These are phyloP conservation scores for Eretmochelys imbricata DNA, from an alignment of 2,113 vertebrate genomes.

Conservation along the genomic window DNA sequence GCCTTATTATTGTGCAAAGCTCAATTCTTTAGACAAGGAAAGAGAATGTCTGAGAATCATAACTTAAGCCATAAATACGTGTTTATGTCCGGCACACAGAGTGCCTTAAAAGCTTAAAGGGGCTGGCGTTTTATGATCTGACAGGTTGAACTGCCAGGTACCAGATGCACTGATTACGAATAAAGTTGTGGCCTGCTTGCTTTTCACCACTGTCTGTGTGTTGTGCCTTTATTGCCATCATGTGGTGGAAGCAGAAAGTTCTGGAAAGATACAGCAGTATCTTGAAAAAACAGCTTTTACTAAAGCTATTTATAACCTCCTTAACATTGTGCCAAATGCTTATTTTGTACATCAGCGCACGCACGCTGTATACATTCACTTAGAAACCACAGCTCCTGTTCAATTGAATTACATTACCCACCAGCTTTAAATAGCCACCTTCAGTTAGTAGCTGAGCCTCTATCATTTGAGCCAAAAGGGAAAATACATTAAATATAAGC, in stretches of 20 bases:
- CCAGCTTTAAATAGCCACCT: conserved; percentile 25
- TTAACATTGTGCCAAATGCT: conserved; percentile 33
- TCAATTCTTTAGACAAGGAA: neutral
- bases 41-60: neutral
- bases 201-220: conserved; percentile 21
- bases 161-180: neutral
- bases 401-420: conserved; percentile 42
- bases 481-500: conserved; percentile 32
- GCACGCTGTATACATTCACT: neutral
- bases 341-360: conserved; percentile 3
- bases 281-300: conserved; percentile 51
- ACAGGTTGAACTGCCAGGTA: neutral
- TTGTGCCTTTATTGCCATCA: conserved; percentile 60
- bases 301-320: conserved; percentile 56
- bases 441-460: neutral
- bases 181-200: conserved; percentile 1
- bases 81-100: neutral
- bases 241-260: conserved; percentile 61
- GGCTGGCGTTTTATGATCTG: neutral
- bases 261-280: neutral
- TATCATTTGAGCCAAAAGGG: neutral
- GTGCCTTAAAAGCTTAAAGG: neutral
- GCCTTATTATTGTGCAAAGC: neutral
- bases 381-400: conserved; percentile 31
- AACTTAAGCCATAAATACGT: neutral